phyloP scores from a whole-genome alignment of 2,113 vertebrate genomes.

The Lethenteron camtschaticum region DNA sequence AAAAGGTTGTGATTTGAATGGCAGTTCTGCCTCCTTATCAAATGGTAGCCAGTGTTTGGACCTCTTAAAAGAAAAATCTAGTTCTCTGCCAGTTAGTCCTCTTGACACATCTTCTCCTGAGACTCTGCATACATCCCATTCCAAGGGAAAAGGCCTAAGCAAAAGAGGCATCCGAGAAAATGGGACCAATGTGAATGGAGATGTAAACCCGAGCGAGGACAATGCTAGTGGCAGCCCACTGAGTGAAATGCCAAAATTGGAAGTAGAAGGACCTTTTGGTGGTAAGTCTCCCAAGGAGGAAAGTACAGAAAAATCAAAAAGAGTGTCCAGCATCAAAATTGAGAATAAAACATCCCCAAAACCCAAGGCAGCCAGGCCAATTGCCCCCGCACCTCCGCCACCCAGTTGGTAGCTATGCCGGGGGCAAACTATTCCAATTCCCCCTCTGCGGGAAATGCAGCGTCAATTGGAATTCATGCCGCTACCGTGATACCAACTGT shows the following conservation, averaged over 20 bases:
- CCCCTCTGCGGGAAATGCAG: no score
- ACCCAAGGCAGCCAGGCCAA: slow-evolving; percentile 57
- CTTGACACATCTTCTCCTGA: background rate
- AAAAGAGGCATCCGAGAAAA: background rate
- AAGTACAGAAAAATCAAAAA: background rate
- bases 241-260: slow-evolving; percentile 4
- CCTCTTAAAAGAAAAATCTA: no score
- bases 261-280: background rate
- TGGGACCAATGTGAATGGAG: background rate
- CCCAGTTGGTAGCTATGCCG: slow-evolving; percentile 62
- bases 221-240: background rate
- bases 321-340: background rate
- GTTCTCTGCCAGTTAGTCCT: background rate
- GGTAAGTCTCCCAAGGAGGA: background rate
- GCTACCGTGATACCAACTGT: slow-evolving; percentile 24
- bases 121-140: background rate
- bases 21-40: no score
- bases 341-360: background rate
- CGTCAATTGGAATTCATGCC: background rate
- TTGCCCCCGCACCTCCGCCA: slow-evolving; percentile 39
- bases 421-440: slow-evolving; percentile 17
- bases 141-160: background rate
- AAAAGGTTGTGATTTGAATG: background rate
- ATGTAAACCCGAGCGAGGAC: background rate
- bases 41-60: no score